Evolutionary conservation across 2,888 invertebrate species (phyloP), one percentile per base, ranked within the genome.

Genomic region (Ceratothoa steindachneri): DNA sequence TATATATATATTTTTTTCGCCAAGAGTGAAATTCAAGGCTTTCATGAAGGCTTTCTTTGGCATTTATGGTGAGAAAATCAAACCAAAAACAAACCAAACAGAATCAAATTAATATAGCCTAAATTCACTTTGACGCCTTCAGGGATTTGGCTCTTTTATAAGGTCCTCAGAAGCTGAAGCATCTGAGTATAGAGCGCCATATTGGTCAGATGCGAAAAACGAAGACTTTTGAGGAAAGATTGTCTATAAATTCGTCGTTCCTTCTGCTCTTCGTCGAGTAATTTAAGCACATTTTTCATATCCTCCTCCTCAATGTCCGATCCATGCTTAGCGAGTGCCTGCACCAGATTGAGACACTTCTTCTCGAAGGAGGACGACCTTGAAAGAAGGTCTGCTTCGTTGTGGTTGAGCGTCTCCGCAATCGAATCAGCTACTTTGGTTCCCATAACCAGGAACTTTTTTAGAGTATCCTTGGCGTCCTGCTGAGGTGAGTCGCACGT

Each of bases 251-350:
- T 24, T 1, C 24, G n/a, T 24, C 60, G n/a, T 3, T 60, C 60
- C 60, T 60, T 24, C 24, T 60, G 60, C 24, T 60, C 60, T 60
- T 60, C 60, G 9, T 60, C 60, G 60, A 60, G 60, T 7, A 60
- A 60, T 24, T 60, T 60, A 1, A 60, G 12, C 19, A 60, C 60
- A 22, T 60, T 60, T 24, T 60, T 24, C 60, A 60, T 60, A 7
- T 60, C 60, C 12, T 60, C 60, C 9, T 60, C 60, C 24, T 60
- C 60, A 1, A 60, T 12, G 60, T 60, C 60, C 24, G 60, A 15
- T 24, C 60, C 60, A 22, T 60, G 60, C 60, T 24, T n/a, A 12
- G 60, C 60, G 60, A 60, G 60, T 12, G 60, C 60, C 22, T 60
- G 60, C 1, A 60, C 60, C 60, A 60, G 27, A 7, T 24, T 60